A percentile compares a stretch with the other conserved stretches of the same genome.
These are phyloP conservation scores for Drosophila sp. DNA, from an alignment of 1,140 invertebrate species.

Conservation along the genomic window DNA sequence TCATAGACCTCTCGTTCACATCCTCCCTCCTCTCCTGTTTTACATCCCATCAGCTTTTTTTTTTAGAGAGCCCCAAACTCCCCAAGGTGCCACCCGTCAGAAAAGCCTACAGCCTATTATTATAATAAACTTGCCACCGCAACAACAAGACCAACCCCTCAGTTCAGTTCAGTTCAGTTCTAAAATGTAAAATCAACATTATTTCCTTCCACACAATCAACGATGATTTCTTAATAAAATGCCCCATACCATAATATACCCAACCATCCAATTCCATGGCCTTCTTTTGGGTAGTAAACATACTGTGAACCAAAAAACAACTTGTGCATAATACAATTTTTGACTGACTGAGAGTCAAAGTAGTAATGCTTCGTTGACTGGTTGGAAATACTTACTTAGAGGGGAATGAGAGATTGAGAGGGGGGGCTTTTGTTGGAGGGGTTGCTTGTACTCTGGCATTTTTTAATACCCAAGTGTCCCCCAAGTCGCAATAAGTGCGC, in stretches of 20 bases:
- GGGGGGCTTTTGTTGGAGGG: constrained; percentile 18
- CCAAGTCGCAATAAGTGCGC: constrained; percentile 75
- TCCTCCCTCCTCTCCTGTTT: not conserved
- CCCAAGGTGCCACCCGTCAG: constrained; percentile 44
- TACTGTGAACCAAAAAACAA: constrained; percentile 45
- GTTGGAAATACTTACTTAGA: constrained; percentile 32
- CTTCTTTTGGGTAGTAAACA: constrained; percentile 31
- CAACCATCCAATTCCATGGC: not conserved
- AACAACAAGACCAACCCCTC: constrained; percentile 44
- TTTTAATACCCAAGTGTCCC: constrained; percentile 79
- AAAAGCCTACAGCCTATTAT: constrained; percentile 70
- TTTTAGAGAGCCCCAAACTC: constrained; percentile 30
- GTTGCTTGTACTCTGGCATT: constrained; percentile 59
- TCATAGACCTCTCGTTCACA: constrained; percentile 3
- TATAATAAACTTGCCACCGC: constrained; percentile 75
- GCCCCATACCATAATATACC: constrained; percentile 32
- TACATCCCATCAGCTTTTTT: not conserved
- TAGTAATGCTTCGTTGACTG: constrained; percentile 78
- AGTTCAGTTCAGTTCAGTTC: constrained; percentile 27
- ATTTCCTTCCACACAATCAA: constrained; percentile 81
- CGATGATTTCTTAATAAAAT: constrained; percentile 81
- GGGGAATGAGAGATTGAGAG: constrained; percentile 4
- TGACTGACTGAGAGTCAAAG: constrained; percentile 65
- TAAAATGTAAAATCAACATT: constrained; percentile 79
- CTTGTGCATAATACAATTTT: constrained; percentile 80